phyloP scores from a whole-genome alignment of 2,113 vertebrate genomes.

The Grammomys dolichurus region DNA sequence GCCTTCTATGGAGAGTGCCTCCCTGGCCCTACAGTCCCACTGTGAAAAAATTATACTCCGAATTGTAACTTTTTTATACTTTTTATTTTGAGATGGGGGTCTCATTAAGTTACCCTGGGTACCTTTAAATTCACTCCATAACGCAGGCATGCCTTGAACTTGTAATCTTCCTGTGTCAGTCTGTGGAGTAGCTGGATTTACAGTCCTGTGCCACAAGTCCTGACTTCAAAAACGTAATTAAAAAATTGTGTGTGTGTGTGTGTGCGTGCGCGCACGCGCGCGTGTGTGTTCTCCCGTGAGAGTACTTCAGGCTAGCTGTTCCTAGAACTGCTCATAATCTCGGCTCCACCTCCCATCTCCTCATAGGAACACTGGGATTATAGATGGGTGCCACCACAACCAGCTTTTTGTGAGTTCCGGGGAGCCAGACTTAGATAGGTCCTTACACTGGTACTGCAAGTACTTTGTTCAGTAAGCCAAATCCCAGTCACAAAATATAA shows the following conservation, averaged over 20 bases:
- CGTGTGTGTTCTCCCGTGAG: not conserved
- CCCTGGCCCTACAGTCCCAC: not conserved
- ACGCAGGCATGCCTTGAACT: not conserved
- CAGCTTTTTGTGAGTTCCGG: not conserved
- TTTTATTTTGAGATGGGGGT: not conserved
- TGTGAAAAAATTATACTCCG: not conserved
- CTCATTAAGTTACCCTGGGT: not conserved
- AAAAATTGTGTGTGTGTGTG: not conserved
- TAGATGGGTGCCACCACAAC: not conserved
- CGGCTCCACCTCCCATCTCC: not conserved
- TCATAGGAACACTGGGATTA: not conserved
- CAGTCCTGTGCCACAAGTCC: not conserved
- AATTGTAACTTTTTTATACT: not conserved
- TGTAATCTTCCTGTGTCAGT: too few species aligned
- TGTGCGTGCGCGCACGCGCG: not conserved
- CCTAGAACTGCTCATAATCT: not conserved
- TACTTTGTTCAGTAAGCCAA: not conserved
- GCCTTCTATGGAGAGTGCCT: not conserved
- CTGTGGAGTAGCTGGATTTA: not conserved
- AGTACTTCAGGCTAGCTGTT: not conserved
- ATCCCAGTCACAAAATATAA: not conserved
- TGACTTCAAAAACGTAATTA: not conserved
- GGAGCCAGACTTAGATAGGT: not conserved
- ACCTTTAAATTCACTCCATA: not conserved
- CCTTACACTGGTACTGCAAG: not conserved